phyloP scores from a whole-genome alignment of 2,113 vertebrate genomes.

The Spea multiplicata region DNA sequence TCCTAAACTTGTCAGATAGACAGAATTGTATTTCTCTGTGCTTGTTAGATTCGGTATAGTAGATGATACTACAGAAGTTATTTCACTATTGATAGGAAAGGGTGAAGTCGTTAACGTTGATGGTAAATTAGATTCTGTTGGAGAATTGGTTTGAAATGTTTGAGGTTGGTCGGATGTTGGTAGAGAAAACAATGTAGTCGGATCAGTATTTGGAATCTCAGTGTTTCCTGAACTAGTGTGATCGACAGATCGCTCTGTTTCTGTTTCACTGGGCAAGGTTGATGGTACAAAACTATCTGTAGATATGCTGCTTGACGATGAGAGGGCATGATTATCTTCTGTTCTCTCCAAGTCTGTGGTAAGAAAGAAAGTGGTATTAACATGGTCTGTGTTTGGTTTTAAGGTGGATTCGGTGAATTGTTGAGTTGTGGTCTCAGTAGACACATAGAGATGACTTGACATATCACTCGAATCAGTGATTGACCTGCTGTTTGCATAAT shows the following conservation, averaged over 20 bases:
- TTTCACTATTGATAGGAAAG: background rate
- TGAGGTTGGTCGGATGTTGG: background rate
- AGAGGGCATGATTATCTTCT: background rate
- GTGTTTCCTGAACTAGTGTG: slow-evolving; percentile 9
- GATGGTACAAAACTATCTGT: background rate
- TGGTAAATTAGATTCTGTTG: background rate
- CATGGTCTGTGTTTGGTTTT: no score
- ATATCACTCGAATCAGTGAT: background rate
- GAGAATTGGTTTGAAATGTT: background rate
- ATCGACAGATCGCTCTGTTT: background rate
- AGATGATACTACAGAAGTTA: background rate
- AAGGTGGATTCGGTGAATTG: no score
- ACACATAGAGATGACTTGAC: background rate
- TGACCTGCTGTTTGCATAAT: background rate
- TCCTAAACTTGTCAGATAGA: background rate
- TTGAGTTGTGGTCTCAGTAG: background rate
- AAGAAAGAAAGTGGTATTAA: background rate
- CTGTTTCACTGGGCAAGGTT: background rate
- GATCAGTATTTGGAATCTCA: background rate
- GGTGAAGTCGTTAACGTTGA: background rate
- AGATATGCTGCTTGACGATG: background rate
- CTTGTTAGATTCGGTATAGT: background rate
- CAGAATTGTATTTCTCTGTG: background rate
- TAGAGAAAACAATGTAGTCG: slow-evolving; percentile 1
- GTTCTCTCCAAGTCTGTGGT: background rate